phyloP scores from a whole-genome alignment of 2,888 invertebrate species.

The Bhutanitis thaidina region DNA sequence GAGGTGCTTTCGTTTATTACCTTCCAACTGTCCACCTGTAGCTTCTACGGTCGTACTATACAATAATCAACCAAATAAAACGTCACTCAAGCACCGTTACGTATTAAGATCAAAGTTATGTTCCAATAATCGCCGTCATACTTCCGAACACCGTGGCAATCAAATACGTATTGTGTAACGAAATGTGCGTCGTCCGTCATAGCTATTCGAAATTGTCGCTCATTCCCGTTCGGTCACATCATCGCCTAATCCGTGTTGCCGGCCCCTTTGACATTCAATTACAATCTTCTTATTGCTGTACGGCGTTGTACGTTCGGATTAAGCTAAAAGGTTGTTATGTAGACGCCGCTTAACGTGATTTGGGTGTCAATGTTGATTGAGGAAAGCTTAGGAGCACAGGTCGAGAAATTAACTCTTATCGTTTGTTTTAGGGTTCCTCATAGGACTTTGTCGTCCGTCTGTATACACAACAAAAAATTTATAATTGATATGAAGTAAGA shows the following conservation, averaged over 20 bases:
- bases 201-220: slow-evolving; percentile 41
- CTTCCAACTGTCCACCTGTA: too few species aligned
- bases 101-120: neutral
- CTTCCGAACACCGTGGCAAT: slow-evolving; percentile 40
- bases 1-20: too few species aligned
- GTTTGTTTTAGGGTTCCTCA: too few species aligned
- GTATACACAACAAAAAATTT: too few species aligned
- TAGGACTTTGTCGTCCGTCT: too few species aligned
- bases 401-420: slow-evolving; percentile 19
- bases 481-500: too few species aligned
- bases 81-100: neutral
- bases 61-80: neutral
- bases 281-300: slow-evolving; percentile 63
- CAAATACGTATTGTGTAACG: slow-evolving; percentile 27
- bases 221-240: slow-evolving; percentile 33
- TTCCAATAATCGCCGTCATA: slow-evolving; percentile 47
- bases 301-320: slow-evolving; percentile 56
- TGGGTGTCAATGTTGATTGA: slow-evolving; percentile 40
- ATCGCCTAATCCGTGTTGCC: slow-evolving; percentile 42
- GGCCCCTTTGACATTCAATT: slow-evolving; percentile 66
- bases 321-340: slow-evolving; percentile 68
- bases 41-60: too few species aligned
- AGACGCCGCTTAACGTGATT: slow-evolving; percentile 54
- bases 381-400: slow-evolving; percentile 22
- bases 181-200: slow-evolving; percentile 15